A percentile compares a stretch with the other conserved stretches of the same genome.
Conservation (phyloP, 30 jellyfish, hydroid and myxozoan species). For the Chironex yamaguchii region DNA sequence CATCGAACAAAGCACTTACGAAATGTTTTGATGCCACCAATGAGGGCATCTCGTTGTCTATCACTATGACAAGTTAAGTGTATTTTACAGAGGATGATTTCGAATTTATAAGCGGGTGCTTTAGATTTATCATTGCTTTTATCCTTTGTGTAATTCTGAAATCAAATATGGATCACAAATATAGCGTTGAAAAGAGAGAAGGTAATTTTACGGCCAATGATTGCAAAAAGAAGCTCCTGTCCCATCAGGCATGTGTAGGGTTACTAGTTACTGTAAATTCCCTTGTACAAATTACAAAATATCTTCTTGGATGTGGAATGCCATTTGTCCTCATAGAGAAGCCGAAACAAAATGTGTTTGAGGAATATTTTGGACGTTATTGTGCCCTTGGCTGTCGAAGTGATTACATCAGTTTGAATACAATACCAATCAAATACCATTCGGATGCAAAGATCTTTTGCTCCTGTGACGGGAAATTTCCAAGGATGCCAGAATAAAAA, state of each 20-base stretch:
- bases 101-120: no score
- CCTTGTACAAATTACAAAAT: neutral
- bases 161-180: no score
- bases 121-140: no score
- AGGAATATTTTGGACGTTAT: constrained; percentile 15
- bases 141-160: no score
- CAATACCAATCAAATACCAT: constrained; percentile 41
- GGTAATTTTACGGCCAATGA: constrained; percentile 3
- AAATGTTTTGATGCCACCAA: no score
- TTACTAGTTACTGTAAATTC: constrained; percentile 10
- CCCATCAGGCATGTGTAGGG: constrained; percentile 13
- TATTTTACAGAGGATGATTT: no score
- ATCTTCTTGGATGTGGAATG: constrained; percentile 8
- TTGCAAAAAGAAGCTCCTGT: constrained; percentile 1
- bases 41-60: no score
- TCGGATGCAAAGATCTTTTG: constrained; percentile 59
- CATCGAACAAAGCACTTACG: no score
- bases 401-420: no score
- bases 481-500: constrained; percentile 44
- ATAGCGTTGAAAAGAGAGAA: neutral
- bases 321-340: constrained; percentile 18
- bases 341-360: constrained; percentile 7
- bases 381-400: constrained; percentile 20
- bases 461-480: constrained; percentile 60
- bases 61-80: no score